Base-by-base conservation (phyloP, 2,888 invertebrate genomes). In the Mechanitis messenoides region DNA sequence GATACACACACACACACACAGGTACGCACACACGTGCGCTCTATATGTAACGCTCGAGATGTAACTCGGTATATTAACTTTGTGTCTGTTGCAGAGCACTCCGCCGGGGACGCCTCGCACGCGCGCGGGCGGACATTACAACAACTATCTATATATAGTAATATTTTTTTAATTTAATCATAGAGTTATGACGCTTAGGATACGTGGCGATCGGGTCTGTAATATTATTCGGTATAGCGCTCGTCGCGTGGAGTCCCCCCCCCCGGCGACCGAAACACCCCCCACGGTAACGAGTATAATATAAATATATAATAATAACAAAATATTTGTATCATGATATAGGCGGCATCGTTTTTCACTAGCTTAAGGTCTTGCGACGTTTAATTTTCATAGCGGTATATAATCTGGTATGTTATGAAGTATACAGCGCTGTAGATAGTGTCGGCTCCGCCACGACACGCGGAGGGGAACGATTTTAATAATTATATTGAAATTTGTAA, bases 1-100 rank as follows among this genome's bases (percentile, higher is more conserved):
- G 95, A 96, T 95, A 91, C 90, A 60, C 64, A 62, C 85, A 66
- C 67, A 31, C 9, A 35, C 45, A 56, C 28, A 5, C 2, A 2
- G 2, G 12, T 20, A 35, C 12, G 46, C 12, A 47, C 57, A 50
- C 62, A 33, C 42, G 46, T 53, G 1, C 45, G 31, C 20, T 20
- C 20, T 20, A 20, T 20, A 20, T 20, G 20, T 20, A 20, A 20
- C 20, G 20, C 20, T 20, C 20, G 20, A 20, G 20, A 20, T 20
- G 20, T 20, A 20, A 20, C 20, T 20, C 20, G 20, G 20, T 20
- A 20, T 20, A 20, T 20, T 1, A 56, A 62, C 60, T 11, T 56
- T 11, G 58, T 3, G 7, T 42, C 42, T 7, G 59, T 70, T 72
- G 56, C 73, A 72, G 72, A 69, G 59, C 53, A 64, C 59, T 59